Conservation (phyloP, 2,113 vertebrate species). For the Alexandromys fortis region DNA sequence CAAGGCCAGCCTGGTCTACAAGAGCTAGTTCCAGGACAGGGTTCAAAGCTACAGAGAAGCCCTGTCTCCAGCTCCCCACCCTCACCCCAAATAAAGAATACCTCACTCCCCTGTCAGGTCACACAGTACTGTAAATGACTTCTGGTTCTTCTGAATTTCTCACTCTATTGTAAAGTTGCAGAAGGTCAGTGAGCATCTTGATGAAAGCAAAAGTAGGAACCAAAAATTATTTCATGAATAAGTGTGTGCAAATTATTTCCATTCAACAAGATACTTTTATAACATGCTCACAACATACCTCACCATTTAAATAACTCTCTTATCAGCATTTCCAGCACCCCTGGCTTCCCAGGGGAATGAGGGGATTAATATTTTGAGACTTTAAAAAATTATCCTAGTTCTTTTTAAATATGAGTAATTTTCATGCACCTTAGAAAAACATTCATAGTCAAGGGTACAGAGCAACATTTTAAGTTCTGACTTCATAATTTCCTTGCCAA, state of each 20-base stretch:
- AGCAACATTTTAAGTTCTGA: conserved; percentile 17
- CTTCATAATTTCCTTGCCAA: not conserved
- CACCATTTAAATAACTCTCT: conserved; percentile 9
- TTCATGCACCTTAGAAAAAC: not conserved
- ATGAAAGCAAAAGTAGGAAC: not conserved
- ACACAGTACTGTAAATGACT: not conserved
- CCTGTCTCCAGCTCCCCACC: rapidly evolving
- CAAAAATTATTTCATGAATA: conserved; percentile 47
- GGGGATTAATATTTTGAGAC: conserved; percentile 2
- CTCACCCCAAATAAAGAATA: not conserved
- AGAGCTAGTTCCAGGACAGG: no score
- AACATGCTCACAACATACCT: conserved; percentile 10
- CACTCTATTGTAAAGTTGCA: not conserved
- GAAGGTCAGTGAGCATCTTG: not conserved
- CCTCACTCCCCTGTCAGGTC: not conserved
- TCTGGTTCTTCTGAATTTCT: not conserved
- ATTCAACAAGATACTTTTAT: not conserved
- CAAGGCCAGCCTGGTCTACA: no score
- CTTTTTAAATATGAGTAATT: conserved; percentile 11
- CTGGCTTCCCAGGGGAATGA: not conserved
- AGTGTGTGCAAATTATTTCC: conserved; percentile 33
- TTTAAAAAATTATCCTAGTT: not conserved
- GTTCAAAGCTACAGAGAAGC: no score
- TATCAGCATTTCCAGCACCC: not conserved
- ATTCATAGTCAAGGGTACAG: not conserved